Evolutionary conservation across 2,113 vertebrate species (phyloP), one percentile per base, ranked within the genome.

Genomic region (Phalacrocorax carbo): DNA sequence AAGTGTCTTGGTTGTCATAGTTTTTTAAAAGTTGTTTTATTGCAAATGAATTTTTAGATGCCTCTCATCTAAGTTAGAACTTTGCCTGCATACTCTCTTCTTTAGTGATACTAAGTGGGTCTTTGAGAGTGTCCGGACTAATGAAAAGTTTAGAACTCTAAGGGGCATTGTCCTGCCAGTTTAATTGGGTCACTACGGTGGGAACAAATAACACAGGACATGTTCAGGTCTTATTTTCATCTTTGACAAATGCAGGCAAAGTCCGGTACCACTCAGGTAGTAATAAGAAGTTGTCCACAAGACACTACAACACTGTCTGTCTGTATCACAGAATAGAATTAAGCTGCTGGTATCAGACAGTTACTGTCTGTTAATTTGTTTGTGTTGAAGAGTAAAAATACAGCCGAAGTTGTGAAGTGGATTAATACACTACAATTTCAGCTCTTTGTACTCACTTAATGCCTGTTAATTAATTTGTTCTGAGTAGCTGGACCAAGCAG

Each of bases 381-480:
- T 92, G 69, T 81, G 80, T 6, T 75, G 79, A 84, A 44, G 38
- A 73, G 58, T 64, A 22, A 86, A 94, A 93, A 90, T 77, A 46
- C 38, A 82, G 72, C 70, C 86, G 69, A 62, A 64, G 60, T 49
- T 69, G 91, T 54, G 85, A 94, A 95, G 85, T 94, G 92, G 93
- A 91, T 97, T 90, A 94, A 96, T 90, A 76, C 48, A 44, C 76
- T 30, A 77, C 9, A 9, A 65, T 93, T 94, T 86, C 71, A 60
- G 72, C 92, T 93, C 86, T 96, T 73, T 85, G 73, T 82, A 84
- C 79, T 90, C 70, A 23, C 93, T 91, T 93, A 96, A 94, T 84
- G 92, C 19, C 60, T 5, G 17, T 62, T 95, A 95, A 97, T 95
- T 93, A 95, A 94, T 96, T 96, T 87, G 90, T 81, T 77, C 90